phyloP scores from a whole-genome alignment of 2,113 vertebrate genomes.

The Triplophysa tibetana region DNA sequence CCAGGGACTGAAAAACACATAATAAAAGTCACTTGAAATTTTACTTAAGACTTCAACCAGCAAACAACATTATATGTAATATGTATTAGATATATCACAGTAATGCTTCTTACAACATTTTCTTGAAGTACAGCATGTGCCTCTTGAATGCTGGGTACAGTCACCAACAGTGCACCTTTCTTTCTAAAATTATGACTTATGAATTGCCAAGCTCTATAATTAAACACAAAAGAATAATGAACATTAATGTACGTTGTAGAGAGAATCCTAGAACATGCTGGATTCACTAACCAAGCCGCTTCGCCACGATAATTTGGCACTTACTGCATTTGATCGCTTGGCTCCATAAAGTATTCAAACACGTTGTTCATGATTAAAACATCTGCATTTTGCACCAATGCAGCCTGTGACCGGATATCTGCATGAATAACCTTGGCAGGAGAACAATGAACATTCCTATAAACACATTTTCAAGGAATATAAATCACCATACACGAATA shows the following conservation, averaged over 20 bases:
- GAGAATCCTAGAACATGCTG: background rate
- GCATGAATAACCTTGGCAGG: constrained; percentile 82
- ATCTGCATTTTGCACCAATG: constrained; percentile 83
- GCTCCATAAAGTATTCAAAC: constrained; percentile 93
- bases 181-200: constrained; percentile 80
- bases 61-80: background rate
- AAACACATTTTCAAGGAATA: background rate
- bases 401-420: constrained; percentile 81
- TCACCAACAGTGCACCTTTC: constrained; percentile 81
- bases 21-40: too few relatives aligned
- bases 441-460: constrained; percentile 25
- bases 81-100: background rate
- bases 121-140: constrained; percentile 81
- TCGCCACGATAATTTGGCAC: background rate
- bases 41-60: too few relatives aligned
- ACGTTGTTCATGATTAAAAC: constrained; percentile 95
- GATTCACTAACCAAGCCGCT: background rate
- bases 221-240: constrained; percentile 49
- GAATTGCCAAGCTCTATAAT: constrained; percentile 83
- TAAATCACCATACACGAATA: background rate
- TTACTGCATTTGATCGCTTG: constrained; percentile 83
- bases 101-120: constrained; percentile 52
- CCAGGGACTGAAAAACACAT: constrained; percentile 63
- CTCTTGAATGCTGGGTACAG: constrained; percentile 84
- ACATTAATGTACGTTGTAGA: constrained; percentile 28